Conservation (phyloP, 2,888 invertebrate genomes). For the Serripes groenlandicus region DNA sequence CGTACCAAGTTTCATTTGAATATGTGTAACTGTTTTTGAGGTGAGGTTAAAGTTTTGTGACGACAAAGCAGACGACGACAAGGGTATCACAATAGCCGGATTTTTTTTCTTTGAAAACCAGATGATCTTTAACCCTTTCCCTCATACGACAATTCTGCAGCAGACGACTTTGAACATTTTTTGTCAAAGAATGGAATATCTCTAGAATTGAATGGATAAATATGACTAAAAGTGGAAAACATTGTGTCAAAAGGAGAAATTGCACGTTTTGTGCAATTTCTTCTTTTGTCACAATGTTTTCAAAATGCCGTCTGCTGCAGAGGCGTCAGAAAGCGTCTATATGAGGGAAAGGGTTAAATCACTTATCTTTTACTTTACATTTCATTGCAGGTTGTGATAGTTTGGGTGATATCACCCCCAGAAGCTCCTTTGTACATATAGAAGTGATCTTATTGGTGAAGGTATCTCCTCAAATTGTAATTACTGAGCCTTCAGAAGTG, state of each 20-base stretch:
- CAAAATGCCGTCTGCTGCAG: neutral
- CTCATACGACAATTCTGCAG: no score
- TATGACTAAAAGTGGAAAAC: no score
- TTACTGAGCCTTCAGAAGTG: neutral
- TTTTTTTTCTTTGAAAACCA: no score
- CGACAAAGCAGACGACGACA: no score
- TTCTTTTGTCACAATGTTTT: neutral
- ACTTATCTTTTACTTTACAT: neutral
- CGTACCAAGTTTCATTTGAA: no score
- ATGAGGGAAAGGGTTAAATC: neutral
- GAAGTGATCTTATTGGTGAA: neutral
- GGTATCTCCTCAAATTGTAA: neutral
- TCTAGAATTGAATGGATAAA: no score
- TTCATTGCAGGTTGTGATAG: neutral
- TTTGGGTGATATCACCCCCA: neutral
- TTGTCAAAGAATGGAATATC: no score
- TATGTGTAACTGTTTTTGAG: no score
- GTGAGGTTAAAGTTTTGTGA: no score
- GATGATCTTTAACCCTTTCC: no score
- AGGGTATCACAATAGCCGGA: no score
- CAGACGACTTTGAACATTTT: no score
- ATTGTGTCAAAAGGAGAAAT: neutral
- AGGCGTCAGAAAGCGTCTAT: neutral
- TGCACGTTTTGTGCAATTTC: neutral
- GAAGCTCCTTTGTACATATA: neutral